Base-by-base conservation (phyloP, 2,797 vertebrate species). In the Hydrocynus forskahlii region DNA sequence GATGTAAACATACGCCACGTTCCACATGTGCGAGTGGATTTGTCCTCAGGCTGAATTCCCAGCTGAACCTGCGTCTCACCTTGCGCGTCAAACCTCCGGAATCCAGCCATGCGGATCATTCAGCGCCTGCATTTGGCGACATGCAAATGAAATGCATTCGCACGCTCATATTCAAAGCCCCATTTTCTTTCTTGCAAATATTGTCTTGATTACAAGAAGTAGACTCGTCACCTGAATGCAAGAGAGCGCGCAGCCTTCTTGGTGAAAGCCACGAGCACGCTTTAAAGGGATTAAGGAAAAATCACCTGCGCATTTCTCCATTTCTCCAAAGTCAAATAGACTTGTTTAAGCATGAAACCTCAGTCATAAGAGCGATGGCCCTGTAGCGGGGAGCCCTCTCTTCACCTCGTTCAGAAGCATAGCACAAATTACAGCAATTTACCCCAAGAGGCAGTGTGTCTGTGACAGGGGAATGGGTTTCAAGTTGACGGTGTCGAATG, bases 391-490 rank as follows among this genome's bases (percentile, higher is more conserved):
- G 76, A 84, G 66, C 85, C 83, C 73, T 81, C 64, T 71, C 78
- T 60, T 73, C 9, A 29, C 75, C 76, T 82, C 85, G 87, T 89
- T 84, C 82, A 87, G 83, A 89, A 85, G 82, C 81, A 83, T 81
- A 84, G 87, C 85, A 86, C 86, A 91, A 90, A 91, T 91, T 88
- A 89, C 84, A 87, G 86, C 88, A 90, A 91, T 91, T 90, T 91
- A 88, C 87, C 86, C 86, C 79, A 74, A 86, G 87, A 87, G 86
- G 86, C 82, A 85, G 83, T 85, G 85, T 86, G 81, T 88, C 85
- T 87, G 83, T 91, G 90, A 90, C 87, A 89, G 83, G 70, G 81
- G 84, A 88, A 89, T 89, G 88, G 89, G 86, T 87, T 89, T 88
- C 70, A 81, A 88, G 88, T 87, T 90, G 87, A 89, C 76, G 81